phyloP scores from a whole-genome alignment of 1,140 invertebrate species.

The Hylaeus anthracinus region DNA sequence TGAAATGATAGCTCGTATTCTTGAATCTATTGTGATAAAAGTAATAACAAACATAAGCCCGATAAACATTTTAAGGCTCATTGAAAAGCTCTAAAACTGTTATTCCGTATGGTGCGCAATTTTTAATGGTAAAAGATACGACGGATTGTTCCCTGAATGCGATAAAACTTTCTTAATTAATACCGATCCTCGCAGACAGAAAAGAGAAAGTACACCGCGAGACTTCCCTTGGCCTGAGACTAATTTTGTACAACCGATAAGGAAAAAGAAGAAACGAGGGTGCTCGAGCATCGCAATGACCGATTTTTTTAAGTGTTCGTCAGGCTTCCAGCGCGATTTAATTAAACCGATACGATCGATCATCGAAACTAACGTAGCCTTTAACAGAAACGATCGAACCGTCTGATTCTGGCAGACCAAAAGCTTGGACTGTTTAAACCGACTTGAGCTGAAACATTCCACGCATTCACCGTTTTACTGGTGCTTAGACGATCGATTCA shows the following conservation, averaged over 20 bases:
- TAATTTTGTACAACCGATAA: background rate
- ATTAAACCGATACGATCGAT: slow-evolving; percentile 7
- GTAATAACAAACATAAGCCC: too few species aligned
- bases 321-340: background rate
- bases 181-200: background rate
- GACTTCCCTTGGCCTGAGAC: background rate
- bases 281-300: background rate
- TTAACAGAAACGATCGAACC: background rate
- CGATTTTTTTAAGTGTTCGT: background rate
- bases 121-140: too few species aligned
- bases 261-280: background rate
- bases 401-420: background rate
- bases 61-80: too few species aligned
- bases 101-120: too few species aligned
- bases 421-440: background rate
- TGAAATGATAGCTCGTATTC: too few species aligned
- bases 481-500: background rate
- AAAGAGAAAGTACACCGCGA: background rate
- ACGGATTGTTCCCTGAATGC: too few species aligned
- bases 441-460: background rate
- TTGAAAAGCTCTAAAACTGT: too few species aligned
- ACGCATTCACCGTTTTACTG: slow-evolving; percentile 19
- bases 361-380: background rate
- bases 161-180: too few species aligned
- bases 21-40: too few species aligned